phyloP scores from a whole-genome alignment of 2,888 invertebrate genomes.

The Periphyllus acericola region DNA sequence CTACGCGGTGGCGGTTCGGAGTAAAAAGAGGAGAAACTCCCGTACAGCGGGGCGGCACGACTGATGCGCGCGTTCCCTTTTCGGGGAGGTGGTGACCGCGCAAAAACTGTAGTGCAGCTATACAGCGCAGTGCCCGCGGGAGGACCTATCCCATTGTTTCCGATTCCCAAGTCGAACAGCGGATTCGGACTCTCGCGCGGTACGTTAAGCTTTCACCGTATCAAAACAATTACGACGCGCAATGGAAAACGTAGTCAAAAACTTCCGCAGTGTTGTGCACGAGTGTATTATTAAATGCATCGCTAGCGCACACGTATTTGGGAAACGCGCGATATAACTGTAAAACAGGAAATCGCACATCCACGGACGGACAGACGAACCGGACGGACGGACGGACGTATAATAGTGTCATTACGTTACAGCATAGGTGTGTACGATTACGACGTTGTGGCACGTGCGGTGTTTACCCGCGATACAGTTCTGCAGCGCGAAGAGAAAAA shows the following conservation, averaged over 20 bases:
- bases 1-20: background rate
- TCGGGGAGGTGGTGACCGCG: no score
- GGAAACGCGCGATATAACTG: background rate
- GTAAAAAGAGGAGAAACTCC: background rate
- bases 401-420: background rate
- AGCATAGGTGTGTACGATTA: no score
- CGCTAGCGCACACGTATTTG: background rate
- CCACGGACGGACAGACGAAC: background rate
- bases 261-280: slow-evolving; percentile 4
- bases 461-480: background rate
- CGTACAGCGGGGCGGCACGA: background rate
- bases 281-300: no score
- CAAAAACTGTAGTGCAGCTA: background rate
- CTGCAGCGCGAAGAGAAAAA: background rate
- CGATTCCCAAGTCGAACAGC: background rate
- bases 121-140: background rate
- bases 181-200: background rate
- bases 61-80: no score
- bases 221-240: background rate
- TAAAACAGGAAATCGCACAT: slow-evolving; percentile 20
- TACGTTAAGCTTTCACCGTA: slow-evolving; percentile 27
- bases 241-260: background rate
- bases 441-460: background rate
- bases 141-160: background rate
- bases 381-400: background rate